Base-by-base conservation (phyloP, 2,888 invertebrate species). In the Drosophila borealis region DNA sequence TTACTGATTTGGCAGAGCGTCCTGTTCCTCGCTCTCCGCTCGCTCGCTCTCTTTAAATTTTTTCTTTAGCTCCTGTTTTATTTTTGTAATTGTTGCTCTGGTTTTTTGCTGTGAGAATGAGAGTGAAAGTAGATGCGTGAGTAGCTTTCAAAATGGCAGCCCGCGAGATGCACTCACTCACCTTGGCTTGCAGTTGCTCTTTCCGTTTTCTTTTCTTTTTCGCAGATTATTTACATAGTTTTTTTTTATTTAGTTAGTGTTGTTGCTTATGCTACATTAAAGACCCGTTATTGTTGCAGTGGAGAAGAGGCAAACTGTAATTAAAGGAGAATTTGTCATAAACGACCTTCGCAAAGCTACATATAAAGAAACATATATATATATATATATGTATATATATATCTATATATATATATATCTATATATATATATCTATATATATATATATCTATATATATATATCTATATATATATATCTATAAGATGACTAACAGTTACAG, bases 281-380 rank as follows among this genome's bases (percentile, higher is more conserved):
- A 64, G 77, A 77, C 83, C 86, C 88, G 86, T 74, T 74, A 59
- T 66, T 74, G 70, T 88, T 88, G 73, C 88, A 70, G 64, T 88
- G 61, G 64, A 70, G 67, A 62, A 63, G 65, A 72, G 69, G 85
- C 69, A 79, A 75, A 78, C 81, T 77, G 80, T 56, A 70, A 63
- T 56, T 59, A 56, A 57, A 78, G 45, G 17, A 25, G 36, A 46
- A 50, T 39, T 39, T 13, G 57, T 54, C 14, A 57, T 45, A 54
- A 57, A 34, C 48, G 61, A 73, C 74, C 78, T 75, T 75, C 67
- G 74, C 39, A 51, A 56, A 64, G 25, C 17, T 49, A 17, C 19
- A 51, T 3, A 25, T 21, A 37, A 21, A 21, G 10, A 21, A 6
- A 17, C 17, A n/a, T 4, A 19, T n/a, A 19, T 10, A 33, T 33